Base-by-base conservation (phyloP, 2,797 vertebrate species). In the Brachyalestes nurse region DNA sequence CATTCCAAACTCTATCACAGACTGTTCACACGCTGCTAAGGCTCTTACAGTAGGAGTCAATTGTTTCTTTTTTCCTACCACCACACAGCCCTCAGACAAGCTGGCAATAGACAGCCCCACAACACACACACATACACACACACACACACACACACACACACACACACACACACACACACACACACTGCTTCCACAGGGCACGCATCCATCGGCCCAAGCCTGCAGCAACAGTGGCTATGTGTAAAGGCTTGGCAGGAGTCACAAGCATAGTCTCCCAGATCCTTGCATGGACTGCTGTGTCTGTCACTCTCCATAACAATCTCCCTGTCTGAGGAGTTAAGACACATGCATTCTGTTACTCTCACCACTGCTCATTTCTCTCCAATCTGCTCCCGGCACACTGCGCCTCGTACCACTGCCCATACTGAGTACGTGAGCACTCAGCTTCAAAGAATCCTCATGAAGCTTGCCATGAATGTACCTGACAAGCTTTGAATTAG, bases 221-320 rank as follows among this genome's bases (percentile, higher is more conserved):
- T 90, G 88, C 84, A 91, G 92, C 92, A 91, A 92, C 90, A 90
- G 91, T 93, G 88, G 89, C 91, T 90, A 90, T 91, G 89, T 92
- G 89, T 91, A 89, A 91, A 91, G 77, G 83, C 88, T 90, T 93
- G 92, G 90, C 92, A 92, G 80, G 86, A 82, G 69, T 74, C 70
- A 55, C 53, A 73, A 85, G 77, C 28, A 49, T 86, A 85, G 90
- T 90, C 86, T 91, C 88, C 70, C 89, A 90, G 88, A 88, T 91
- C 85, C 86, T 86, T 86, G 84, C 85, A 86, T 72, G 83, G 82
- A 86, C 90, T 88, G 89, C 90, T 89, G 89, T 88, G 86, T 90
- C 88, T 90, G 86, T 80, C 86, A 85, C 88, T 84, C 82, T 84
- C 74, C 55, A 83, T 81, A 83, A 84, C 86, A 84, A 79, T 81